Percentiles rank a stretch among this genome's conserved stretches.
Evolutionary conservation across 2,113 vertebrate genomes (phyloP).

Genomic region (Rhinogobius similis): DNA sequence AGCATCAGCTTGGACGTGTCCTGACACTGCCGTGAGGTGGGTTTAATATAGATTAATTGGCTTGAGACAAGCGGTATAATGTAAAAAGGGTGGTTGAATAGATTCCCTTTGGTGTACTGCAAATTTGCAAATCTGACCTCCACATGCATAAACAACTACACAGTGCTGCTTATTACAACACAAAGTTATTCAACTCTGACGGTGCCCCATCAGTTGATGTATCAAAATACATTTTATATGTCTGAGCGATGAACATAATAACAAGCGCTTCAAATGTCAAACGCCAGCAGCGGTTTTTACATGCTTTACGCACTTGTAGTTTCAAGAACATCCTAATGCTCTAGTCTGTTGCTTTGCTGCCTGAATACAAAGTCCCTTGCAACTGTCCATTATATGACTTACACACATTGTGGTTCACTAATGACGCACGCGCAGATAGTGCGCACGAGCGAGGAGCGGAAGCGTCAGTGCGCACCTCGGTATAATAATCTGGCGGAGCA

Average conservation of each 20-base stretch:
- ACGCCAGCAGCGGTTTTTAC: too few relatives aligned
- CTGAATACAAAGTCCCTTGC: slow-evolving; percentile 28
- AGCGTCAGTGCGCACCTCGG: slow-evolving; percentile 67
- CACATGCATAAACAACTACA: slow-evolving; percentile 23
- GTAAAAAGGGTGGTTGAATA: not conserved
- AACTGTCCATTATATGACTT: slow-evolving; percentile 19
- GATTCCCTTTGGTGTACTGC: not conserved
- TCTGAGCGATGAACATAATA: not conserved
- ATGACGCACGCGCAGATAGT: slow-evolving; percentile 71
- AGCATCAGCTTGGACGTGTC: too few relatives aligned
- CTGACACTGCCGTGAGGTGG: too few relatives aligned
- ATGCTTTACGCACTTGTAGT: not conserved
- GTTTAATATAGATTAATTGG: too few relatives aligned
- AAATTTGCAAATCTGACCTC: slow-evolving; percentile 26
- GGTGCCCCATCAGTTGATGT: not conserved
- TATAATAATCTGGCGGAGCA: slow-evolving; percentile 67
- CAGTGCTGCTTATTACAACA: slow-evolving; percentile 30
- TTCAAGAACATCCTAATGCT: not conserved
- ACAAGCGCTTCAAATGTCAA: not conserved
- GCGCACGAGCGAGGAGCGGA: slow-evolving; percentile 62
- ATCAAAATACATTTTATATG: not conserved
- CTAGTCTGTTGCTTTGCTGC: not conserved
- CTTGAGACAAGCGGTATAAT: too few relatives aligned
- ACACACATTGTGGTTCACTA: slow-evolving; percentile 35
- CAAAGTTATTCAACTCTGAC: slow-evolving; percentile 29